These are phyloP conservation scores for Arrhamphus sclerolepis DNA, from an alignment of 2,797 vertebrate species.

Conservation along the genomic window DNA sequence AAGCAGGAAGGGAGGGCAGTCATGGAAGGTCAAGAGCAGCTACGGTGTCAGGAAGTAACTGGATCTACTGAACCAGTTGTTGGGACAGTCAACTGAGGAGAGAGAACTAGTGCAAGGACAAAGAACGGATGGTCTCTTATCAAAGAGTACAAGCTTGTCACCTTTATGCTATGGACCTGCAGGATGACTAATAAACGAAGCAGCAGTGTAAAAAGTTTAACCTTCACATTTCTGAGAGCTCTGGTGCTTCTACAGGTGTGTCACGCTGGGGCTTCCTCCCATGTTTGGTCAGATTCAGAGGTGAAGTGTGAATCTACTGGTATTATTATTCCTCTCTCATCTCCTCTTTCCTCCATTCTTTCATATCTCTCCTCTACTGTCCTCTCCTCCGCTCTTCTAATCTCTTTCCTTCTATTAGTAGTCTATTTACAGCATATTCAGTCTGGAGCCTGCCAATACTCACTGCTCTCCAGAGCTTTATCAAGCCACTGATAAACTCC, in stretches of 20 bases:
- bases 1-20: slow-evolving; percentile 42
- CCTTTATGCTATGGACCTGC: slow-evolving; percentile 5
- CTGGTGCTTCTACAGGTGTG: slow-evolving; percentile 47
- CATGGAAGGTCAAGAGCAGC: slow-evolving; percentile 67
- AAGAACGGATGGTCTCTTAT: slow-evolving; percentile 19
- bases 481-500: slow-evolving; percentile 71
- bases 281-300: slow-evolving; percentile 27
- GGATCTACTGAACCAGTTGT: slow-evolving; percentile 51
- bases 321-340: slow-evolving; percentile 72
- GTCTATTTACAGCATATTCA: slow-evolving; percentile 78
- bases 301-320: slow-evolving; percentile 41
- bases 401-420: slow-evolving; percentile 75
- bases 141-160: slow-evolving; percentile 34
- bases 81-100: slow-evolving; percentile 25
- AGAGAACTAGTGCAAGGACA: slow-evolving; percentile 1
- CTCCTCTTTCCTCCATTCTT: slow-evolving; percentile 57
- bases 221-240: slow-evolving; percentile 12
- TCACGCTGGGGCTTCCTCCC: not conserved
- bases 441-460: slow-evolving; percentile 71
- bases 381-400: slow-evolving; percentile 68
- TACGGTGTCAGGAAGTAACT: slow-evolving; percentile 22
- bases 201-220: not conserved
- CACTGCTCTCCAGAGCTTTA: slow-evolving; percentile 71
- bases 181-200: not conserved
- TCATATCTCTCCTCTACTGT: slow-evolving; percentile 71